A percentile compares a stretch with the other conserved stretches of the same genome.
Evolutionary conservation across 2,113 vertebrate genomes (phyloP).

Genomic region (Mystacornis crossleyi): DNA sequence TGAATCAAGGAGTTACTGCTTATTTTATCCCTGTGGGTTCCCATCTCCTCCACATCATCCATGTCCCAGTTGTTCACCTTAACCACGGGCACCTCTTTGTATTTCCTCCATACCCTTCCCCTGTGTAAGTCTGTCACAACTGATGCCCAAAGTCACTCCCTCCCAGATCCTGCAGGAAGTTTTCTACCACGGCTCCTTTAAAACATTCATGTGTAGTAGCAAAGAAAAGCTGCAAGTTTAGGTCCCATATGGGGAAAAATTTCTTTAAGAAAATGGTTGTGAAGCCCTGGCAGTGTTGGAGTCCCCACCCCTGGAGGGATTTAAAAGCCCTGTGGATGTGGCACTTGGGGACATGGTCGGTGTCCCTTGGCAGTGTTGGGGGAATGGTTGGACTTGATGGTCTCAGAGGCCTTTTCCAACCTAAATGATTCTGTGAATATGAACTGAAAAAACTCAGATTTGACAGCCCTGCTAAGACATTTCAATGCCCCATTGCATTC

Average conservation of each 20-base stretch:
- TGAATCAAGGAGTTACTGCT: not conserved
- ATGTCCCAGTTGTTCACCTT: not conserved
- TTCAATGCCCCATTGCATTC: not conserved
- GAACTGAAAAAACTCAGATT: not conserved
- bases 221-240: not conserved
- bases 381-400: not conserved
- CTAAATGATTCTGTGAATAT: not conserved
- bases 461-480: not conserved
- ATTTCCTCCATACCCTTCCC: not conserved
- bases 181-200: not conserved
- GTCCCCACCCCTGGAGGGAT: not conserved
- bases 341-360: not conserved
- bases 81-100: not conserved
- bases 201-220: not conserved
- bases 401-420: not conserved
- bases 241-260: not conserved
- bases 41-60: not conserved
- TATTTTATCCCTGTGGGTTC: not conserved
- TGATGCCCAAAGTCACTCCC: not conserved
- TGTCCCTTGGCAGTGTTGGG: not conserved
- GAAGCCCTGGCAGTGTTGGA: not conserved
- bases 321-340: not conserved
- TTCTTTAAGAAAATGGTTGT: not conserved
- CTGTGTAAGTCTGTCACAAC: not conserved
- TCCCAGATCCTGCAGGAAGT: not conserved